Base-by-base conservation (phyloP, 2,888 invertebrate species). In the Suillia variegata region DNA sequence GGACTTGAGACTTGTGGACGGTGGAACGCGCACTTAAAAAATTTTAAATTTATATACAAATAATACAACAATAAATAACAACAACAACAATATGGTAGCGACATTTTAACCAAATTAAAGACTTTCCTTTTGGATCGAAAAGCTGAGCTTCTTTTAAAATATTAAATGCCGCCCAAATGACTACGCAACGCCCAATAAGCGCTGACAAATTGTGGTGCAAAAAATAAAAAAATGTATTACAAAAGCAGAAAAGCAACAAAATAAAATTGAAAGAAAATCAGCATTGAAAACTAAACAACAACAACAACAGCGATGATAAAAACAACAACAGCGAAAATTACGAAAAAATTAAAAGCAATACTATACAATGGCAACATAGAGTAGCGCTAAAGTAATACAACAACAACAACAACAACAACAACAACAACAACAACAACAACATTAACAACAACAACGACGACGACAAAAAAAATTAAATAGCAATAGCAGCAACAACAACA, bases 391-490 rank as follows among this genome's bases (percentile, higher is more conserved):
- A n/a, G n/a, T n/a, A n/a, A n/a, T n/a, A n/a, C n/a, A 38, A 54
- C 55, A 65, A 59, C 56, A 65, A 24, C 54, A 58, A n/a, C 52
- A 52, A 47, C 58, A 55, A 31, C 55, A 51, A 47, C 17, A 13
- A 34, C 20, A 31, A 47, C 15, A 20, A 22, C 47, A 31, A 48
- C 49, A 22, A 33, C 48, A 55, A 18, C 18, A 20, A 5, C 3
- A 45, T 5, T 18, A 18, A 6, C 45, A 3, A 45, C 54, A 54
- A 13, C 42, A 53, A 62, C 58, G 51, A 55, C 45, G 56, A 54
- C 52, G 47, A 24, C 50, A 51, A 50, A 63, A 60, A 67, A 70
- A 75, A 71, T 38, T 10, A 5, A 26, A 26, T 31, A 72, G 71
- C 47, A 50, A 73, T n/a, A n/a, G n/a, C n/a, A n/a, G n/a, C n/a